Percentiles rank a stretch among this genome's conserved stretches.
These are phyloP conservation scores for Rhea americana DNA, from an alignment of 2,113 vertebrate genomes.

Conservation along the genomic window DNA sequence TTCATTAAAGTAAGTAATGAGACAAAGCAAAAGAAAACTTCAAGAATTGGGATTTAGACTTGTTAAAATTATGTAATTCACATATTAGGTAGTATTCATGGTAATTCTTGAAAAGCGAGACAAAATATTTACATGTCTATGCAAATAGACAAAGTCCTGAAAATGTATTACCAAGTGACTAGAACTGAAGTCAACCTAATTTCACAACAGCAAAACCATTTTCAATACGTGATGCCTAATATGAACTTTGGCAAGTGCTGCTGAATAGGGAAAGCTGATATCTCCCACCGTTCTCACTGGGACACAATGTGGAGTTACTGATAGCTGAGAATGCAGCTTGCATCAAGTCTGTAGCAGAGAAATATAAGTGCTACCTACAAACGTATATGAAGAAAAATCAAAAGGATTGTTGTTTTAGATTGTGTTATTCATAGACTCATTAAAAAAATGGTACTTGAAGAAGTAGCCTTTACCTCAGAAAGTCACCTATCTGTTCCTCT, in stretches of 20 bases:
- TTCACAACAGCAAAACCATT: background rate
- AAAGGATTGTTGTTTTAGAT: background rate
- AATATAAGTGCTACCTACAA: background rate
- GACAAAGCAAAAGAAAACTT: background rate
- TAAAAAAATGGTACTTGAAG: background rate
- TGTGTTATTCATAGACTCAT: background rate
- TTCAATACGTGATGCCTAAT: background rate
- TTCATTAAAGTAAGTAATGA: background rate
- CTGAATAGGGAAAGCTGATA: background rate
- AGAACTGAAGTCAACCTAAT: background rate
- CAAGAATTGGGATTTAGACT: background rate
- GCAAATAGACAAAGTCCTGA: background rate
- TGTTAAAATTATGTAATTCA: background rate
- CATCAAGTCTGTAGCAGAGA: background rate
- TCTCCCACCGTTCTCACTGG: background rate
- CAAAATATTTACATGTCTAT: background rate
- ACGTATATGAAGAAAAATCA: background rate
- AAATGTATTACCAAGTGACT: background rate
- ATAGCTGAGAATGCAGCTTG: background rate
- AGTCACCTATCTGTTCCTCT: background rate
- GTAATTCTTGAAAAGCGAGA: background rate
- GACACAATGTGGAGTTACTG: background rate
- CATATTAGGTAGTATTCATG: background rate
- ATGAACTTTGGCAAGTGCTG: background rate
- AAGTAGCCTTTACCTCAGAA: background rate